Evolutionary conservation across 2,113 vertebrate genomes (phyloP), one percentile per base, ranked within the genome.

Genomic region (Cebus imitator): DNA sequence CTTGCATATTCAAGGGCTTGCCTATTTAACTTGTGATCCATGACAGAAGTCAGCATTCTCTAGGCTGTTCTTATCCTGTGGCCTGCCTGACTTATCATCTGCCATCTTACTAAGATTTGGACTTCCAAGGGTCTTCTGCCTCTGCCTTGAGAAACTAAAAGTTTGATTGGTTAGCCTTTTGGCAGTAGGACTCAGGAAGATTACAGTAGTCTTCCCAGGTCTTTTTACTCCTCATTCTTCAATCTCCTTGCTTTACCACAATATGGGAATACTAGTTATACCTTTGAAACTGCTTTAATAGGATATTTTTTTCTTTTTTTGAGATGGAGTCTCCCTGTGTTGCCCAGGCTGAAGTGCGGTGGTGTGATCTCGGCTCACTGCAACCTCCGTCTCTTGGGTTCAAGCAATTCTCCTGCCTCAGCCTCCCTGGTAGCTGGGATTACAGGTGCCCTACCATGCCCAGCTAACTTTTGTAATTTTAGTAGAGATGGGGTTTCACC

Each of bases 1-100:
- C 97, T 92, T 99, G 98, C 94, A 61, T 87, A 93, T 93, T 96
- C 83, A 87, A 95, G 95, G 92, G 95, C 97, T 92, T 98, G 96
- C 70, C 70, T 93, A 1, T 64, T 87, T 61, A 70, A 40, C 78
- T 91, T 97, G 87, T 94, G 85, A 83, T 90, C 89, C 87, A 58
- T 94, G 70, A 83, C 86, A 94, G 81, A 96, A 96, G 84, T 94
- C 84, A 92, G 93, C 95, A 92, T 96, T 92, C 40, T 92, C 64
- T 93, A 87, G 58, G 80, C 30, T 93, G 5, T 96, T 91, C 70
- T 70, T 94, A 5, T 40, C 76, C 66, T 57, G 70, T 87, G 89
- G 61, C 61, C 82, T 68, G 8, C 76, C 79, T 91, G 50, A 70
- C 80, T 81, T 93, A 55, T 37, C 76, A 66, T 90, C 80, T 96